Evolutionary conservation across 2,113 vertebrate genomes (phyloP), one percentile per base, ranked within the genome.

Genomic region (Osmerus mordax): DNA sequence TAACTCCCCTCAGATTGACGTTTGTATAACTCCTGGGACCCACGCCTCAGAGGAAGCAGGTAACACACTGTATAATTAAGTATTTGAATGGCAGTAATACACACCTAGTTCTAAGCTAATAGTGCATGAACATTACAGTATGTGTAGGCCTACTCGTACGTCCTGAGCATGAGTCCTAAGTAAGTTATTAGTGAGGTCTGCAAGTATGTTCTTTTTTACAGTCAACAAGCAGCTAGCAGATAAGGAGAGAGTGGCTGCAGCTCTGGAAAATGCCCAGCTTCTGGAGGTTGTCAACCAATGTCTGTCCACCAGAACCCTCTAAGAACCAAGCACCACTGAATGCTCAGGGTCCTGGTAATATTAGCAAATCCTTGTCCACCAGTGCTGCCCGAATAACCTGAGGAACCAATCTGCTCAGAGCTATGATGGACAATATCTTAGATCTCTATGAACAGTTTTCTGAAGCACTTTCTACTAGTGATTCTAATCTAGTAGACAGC

Each of bases 221-320:
- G 97, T 99, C 67, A 99, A 99, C 85, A 99, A 99, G 80, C 97
- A 99, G 83, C 93, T 99, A 12, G 96, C 94, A 1, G 97, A 99
- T 88, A 99, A 99, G 83, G 97, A 99, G 77, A 88, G 97, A 53
- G 97, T 99, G 41, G 97, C 97, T 4, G 97, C 97, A 1, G 96
- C 97, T 74, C 77, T 99, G 90, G 96, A 99, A 71, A 99, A 99
- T 79, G 91, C 95, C 0, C 97, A 98, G 21, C 90, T 99, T 60
- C 88, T 99, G 83, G 96, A 98, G 85, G 96, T 99, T 70, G 97
- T 99, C 79, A 99, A 99, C 90, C 97, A 99, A 88, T 99, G 97
- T 76, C 87, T 99, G 71, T 89, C 94, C 16, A 83, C 88, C 58
- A 94, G 90, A 54, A 64, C 11, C 18, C 11, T 69, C 61, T 91